A percentile compares a stretch with the other conserved stretches of the same genome.
Evolutionary conservation across 2,797 vertebrate species (phyloP).

Genomic region (Caiman crocodilus): DNA sequence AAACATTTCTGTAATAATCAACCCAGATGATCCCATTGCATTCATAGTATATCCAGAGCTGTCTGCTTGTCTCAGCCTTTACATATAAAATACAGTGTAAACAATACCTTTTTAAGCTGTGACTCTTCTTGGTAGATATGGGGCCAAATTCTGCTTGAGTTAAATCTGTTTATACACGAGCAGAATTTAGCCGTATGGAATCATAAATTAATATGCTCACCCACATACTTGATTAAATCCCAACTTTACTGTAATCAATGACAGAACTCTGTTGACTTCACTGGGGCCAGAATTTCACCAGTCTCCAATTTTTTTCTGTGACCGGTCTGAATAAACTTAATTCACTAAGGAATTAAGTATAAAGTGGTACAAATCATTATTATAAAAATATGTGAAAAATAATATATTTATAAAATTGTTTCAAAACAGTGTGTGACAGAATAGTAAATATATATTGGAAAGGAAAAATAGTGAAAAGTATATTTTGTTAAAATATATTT

Average conservation of each 20-base stretch:
- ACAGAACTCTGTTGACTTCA: background rate
- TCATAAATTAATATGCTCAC: background rate
- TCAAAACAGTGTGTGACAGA: background rate
- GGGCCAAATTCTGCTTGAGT: background rate
- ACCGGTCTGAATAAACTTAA: background rate
- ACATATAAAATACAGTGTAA: background rate
- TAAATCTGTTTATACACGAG: background rate
- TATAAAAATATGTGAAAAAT: background rate
- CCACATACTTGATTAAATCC: background rate
- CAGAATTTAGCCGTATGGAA: background rate
- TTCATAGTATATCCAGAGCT: background rate
- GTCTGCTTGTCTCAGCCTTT: background rate
- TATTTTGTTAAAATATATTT: background rate
- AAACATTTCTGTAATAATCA: background rate
- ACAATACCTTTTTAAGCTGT: background rate
- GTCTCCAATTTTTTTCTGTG: background rate
- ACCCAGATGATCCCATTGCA: background rate
- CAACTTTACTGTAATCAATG: background rate
- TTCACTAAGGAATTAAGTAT: background rate
- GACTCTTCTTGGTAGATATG: background rate
- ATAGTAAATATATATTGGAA: background rate
- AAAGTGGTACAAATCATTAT: background rate
- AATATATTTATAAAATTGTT: background rate
- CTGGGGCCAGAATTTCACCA: background rate
- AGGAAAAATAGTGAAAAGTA: background rate